Conservation (phyloP, 1,140 invertebrate species). For the Pogonomyrmex californicus region DNA sequence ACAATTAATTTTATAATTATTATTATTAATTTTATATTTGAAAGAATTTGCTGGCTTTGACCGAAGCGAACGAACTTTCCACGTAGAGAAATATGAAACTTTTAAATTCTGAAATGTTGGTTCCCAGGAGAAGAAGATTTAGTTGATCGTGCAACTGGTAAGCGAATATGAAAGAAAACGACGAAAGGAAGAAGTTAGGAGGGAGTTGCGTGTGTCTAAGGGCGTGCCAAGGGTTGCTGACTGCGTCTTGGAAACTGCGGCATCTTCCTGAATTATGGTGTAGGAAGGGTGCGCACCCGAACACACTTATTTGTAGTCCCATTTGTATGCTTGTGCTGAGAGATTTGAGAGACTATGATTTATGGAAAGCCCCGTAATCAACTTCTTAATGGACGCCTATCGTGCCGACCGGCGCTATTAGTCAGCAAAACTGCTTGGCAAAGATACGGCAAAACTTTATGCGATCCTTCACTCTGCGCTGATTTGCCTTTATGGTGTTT, state of each 20-base stretch:
- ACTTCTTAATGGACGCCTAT: slow-evolving; percentile 66
- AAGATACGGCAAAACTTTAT: not conserved
- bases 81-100: not conserved
- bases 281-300: slow-evolving; percentile 8
- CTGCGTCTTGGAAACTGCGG: slow-evolving; percentile 8
- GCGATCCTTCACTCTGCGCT: not conserved
- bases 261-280: slow-evolving; percentile 1
- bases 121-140: not conserved
- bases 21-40: not conserved
- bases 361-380: slow-evolving; percentile 67
- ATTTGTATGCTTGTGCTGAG: slow-evolving; percentile 60
- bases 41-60: not conserved
- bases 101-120: not conserved
- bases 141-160: not conserved
- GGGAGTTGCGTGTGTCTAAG: not conserved
- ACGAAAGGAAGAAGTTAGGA: not conserved
- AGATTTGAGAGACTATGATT: slow-evolving; percentile 68
- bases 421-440: slow-evolving; percentile 39
- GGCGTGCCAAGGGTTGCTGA: slow-evolving; percentile 6
- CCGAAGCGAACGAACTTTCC: not conserved
- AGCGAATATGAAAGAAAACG: not conserved
- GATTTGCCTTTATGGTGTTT: not conserved
- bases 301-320: slow-evolving; percentile 69
- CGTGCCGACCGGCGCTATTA: slow-evolving; percentile 62
- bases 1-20: too few relatives aligned